Evolutionary conservation across 2,888 invertebrate species (phyloP), one percentile per base, ranked within the genome.

Genomic region (Cephus pygmeus): DNA sequence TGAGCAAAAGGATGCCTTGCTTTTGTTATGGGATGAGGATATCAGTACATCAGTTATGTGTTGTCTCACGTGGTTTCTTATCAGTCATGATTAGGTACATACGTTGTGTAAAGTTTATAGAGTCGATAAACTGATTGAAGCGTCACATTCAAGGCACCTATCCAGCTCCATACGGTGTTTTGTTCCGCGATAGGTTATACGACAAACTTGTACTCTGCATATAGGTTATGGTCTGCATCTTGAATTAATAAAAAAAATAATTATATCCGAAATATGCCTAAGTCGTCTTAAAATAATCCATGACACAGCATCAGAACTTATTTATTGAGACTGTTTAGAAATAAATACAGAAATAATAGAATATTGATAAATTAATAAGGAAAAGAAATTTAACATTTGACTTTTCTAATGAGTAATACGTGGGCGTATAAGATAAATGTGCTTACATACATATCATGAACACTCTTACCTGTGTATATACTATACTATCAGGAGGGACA

Each of bases 71-170:
- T 34, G n/a, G n/a, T 73, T 35, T 35, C 34, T 73, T 73, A 73
- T 73, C 74, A 34, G 34, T 34, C 35, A n/a, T 34, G 35, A 73
- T 73, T 34, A 73, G 34, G 74, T 73, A 23, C 74, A 33, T 73
- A 34, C 74, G 35, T 73, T 34, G 34, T 9, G 30, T 30, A 34
- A 35, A 73, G 35, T 35, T 73, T 73, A 30, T 35, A 34, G 23
- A 73, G 35, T 23, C 35, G 74, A 73, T 73, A 71, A 71, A 71
- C 71, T 33, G 71, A 71, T 71, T 33, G 71, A 71, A 33, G 30
- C 15, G 6, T 71, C 71, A 33, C 71, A 71, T 71, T 71, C 74
- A 23, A 35, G 34, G 34, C 74, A 34, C 3, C 35, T 12, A 30
- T 73, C 40, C 40, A 56, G 23, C 40, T 56, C 2, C 23, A 56